phyloP scores from a whole-genome alignment of 2,888 invertebrate genomes.

The Synanthedon tipuliformis region DNA sequence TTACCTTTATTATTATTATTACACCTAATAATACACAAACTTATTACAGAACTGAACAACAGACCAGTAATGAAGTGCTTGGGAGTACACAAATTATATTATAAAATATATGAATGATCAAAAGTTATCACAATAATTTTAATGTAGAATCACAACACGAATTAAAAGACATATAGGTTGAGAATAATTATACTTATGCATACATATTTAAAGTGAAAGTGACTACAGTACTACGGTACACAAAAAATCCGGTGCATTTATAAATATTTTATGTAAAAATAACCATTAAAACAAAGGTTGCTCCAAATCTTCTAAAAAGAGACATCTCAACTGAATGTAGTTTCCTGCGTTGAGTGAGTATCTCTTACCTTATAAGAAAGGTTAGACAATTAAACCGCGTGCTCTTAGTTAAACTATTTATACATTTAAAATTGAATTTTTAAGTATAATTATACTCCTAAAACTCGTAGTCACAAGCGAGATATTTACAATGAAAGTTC shows the following conservation, averaged over 20 bases:
- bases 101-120: constrained; percentile 10
- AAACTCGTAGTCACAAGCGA: constrained; percentile 25
- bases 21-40: constrained; percentile 27
- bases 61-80: constrained; percentile 1
- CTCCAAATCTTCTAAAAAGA: no score
- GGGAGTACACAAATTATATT: constrained; percentile 6
- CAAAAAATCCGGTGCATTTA: no score
- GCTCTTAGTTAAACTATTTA: no score
- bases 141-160: constrained; percentile 52
- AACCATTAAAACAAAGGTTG: no score
- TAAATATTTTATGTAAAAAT: no score
- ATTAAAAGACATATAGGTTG: constrained; percentile 23
- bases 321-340: no score
- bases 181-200: background rate
- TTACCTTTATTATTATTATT: constrained; percentile 47
- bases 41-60: constrained; percentile 1
- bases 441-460: background rate
- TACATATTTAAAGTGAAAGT: constrained; percentile 16
- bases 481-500: constrained; percentile 34
- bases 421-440: no score
- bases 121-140: constrained; percentile 56
- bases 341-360: no score
- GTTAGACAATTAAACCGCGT: no score
- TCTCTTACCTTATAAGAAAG: no score
- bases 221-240: no score